A percentile compares a stretch with the other conserved stretches of the same genome.
Evolutionary conservation across 35 echinoderm and acorn worm genomes (phyloP).

Genomic region (Hemicentrotus pulcherrimus): DNA sequence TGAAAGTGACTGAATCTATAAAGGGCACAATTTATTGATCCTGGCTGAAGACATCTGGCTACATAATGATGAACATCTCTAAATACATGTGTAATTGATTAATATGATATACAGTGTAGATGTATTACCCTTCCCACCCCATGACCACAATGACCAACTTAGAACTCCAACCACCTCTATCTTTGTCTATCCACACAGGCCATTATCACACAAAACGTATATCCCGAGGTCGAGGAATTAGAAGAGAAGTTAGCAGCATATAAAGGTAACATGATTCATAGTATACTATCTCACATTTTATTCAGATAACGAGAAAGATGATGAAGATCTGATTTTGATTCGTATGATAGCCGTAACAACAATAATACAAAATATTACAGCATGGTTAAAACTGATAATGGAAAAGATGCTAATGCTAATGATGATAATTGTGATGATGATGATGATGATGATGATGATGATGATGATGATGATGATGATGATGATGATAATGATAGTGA

Average conservation of each 20-base stretch:
- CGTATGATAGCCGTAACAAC: not conserved
- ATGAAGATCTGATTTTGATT: not conserved
- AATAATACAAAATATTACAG: not conserved
- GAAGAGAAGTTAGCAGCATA: conserved; percentile 40
- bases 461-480: not conserved
- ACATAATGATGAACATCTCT: too few species aligned
- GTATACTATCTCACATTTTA: not conserved
- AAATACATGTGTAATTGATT: too few species aligned
- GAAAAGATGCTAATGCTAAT: not conserved
- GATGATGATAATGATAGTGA: not conserved
- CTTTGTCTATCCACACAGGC: conserved; percentile 1
- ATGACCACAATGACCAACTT: not conserved
- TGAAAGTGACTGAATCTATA: too few species aligned
- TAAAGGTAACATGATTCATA: conserved; percentile 21
- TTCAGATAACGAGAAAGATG: too few species aligned
- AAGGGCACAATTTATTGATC: too few species aligned
- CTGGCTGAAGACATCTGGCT: too few species aligned
- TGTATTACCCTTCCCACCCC: too few species aligned
- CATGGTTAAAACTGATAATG: not conserved
- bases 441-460: not conserved
- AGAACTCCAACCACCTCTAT: not conserved
- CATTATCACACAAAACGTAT: conserved; percentile 16
- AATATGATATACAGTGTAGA: too few species aligned
- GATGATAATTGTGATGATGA: not conserved
- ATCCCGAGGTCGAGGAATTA: conserved; percentile 51